phyloP scores from a whole-genome alignment of 35 echinoderm and acorn worm species.

The Eucidaris tribuloides region DNA sequence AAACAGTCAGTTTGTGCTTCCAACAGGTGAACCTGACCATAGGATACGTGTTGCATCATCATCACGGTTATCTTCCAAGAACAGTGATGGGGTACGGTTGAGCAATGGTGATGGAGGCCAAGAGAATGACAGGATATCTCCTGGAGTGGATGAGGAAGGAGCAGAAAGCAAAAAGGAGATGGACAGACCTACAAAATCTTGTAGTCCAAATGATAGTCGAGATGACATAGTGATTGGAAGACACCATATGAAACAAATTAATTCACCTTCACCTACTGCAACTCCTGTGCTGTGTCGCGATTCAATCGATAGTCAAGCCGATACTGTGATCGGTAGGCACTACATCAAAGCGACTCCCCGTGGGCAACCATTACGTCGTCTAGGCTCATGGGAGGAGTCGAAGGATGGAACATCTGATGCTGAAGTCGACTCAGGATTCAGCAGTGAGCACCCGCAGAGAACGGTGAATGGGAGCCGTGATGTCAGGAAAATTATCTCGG shows the following conservation, averaged over 20 bases:
- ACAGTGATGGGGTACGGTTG: too few relatives aligned
- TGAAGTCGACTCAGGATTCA: slow-evolving; percentile 16
- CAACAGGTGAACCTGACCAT: background rate
- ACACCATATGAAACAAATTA: too few relatives aligned
- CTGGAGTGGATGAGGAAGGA: background rate
- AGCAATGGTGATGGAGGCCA: background rate
- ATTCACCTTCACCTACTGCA: too few relatives aligned
- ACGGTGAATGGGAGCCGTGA: too few relatives aligned
- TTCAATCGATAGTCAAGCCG: slow-evolving; percentile 9
- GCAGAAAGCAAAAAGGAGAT: background rate
- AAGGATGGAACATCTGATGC: background rate
- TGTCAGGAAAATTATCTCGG: too few relatives aligned
- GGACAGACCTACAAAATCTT: background rate
- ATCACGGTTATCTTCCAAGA: background rate
- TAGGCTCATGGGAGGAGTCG: background rate
- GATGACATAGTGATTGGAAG: background rate
- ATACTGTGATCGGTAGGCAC: background rate
- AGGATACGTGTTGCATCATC: background rate
- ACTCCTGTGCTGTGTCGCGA: background rate
- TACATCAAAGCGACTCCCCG: background rate
- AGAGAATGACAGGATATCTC: background rate
- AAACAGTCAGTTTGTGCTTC: too few relatives aligned
- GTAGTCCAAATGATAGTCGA: background rate
- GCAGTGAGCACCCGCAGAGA: slow-evolving; percentile 18
- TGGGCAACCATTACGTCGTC: background rate